Base-by-base conservation (phyloP, 2,797 vertebrate species). In the Anas capensis region DNA sequence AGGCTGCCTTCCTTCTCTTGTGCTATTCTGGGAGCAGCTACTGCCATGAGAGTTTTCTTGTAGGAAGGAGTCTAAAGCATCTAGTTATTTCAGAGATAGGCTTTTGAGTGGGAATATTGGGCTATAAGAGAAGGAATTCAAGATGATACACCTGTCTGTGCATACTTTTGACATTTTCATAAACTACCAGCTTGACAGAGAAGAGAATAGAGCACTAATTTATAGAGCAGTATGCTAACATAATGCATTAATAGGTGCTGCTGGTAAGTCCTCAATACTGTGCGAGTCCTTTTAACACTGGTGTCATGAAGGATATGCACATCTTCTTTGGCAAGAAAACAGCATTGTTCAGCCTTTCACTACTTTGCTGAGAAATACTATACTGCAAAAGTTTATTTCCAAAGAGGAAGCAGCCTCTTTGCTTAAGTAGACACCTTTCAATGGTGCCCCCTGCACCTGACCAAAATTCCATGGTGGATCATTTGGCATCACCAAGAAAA, bases 151-250 rank as follows among this genome's bases (percentile, higher is more conserved):
- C 56, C 58, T 76, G 16, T 40, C 46, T 70, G 13, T 82, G 42
- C 16, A 1, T 86, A 68, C 42, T 81, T 92, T 75, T 78, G 56
- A 33, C 34, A 27, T 87, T 49, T 76, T 92, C 56, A 56, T 76
- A 72, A 86, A 75, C 48, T 90, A 16, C n/a, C 76, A 86, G n/a
- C n/a, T 86, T 96, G 72, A 54, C 69, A 72, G 71, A 94, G 84
- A 36, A 87, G 38, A 64, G n/a, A 71, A 89, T n/a, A 86, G 42
- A 68, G n/a, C 64, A 89, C n/a, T 66, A 1, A 76, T 82, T 81
- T 92, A 10, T 88, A 34, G 53, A 75, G 38, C 42, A 26, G 68
- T 56, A 33, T 83, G 49, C 29, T 81, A 88, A 57, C 27, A 19
- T 42, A 61, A 36, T 44, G 14, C 62, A 44, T 82, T 86, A 34